Evolutionary conservation across 2,888 invertebrate species (phyloP), one percentile per base, ranked within the genome.

Genomic region (Lithosia quadra): DNA sequence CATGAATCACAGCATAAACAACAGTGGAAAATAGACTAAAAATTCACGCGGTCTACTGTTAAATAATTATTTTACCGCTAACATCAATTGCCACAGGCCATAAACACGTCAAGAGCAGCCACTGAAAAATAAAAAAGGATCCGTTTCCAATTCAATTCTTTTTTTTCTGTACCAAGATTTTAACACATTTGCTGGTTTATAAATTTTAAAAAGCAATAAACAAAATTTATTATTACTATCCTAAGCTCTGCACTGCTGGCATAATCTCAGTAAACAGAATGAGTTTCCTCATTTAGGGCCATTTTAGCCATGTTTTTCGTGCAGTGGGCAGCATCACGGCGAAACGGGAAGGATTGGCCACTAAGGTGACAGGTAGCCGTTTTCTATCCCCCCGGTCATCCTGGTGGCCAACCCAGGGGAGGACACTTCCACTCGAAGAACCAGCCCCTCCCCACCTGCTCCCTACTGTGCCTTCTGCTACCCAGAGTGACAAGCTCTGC

Each of bases 31-130:
- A n/a, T n/a, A n/a, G n/a, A n/a, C n/a, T 18, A 43, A 43, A 43
- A 43, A 18, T 18, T 15, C 53, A n/a, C 36, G 1, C 36, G 36
- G 22, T 28, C 36, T 36, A 39, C 43, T 39, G 57, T 57, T 24
- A 22, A 65, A 58, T 68, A 71, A 69, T 76, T 67, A 67, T 74
- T 77, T 76, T 71, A 73, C 73, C 21, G 67, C 69, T 69, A 71
- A 49, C 69, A 67, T 68, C 71, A 77, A 77, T 73, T 73, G 60
- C 58, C 53, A 13, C 71, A 73, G 79, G 69, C 74, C 66, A 73
- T 79, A 76, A 79, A 77, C 74, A 79, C 71, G 77, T 74, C 79
- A 68, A 63, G 21, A 73, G 60, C 77, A 56, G 67, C 55, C 59
- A 76, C 67, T 73, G 62, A 76, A 62, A 67, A 77, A 68, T 67